These are phyloP conservation scores for Panagrolaimus sp. DNA, from an alignment of 1,140 invertebrate genomes.

Conservation along the genomic window DNA sequence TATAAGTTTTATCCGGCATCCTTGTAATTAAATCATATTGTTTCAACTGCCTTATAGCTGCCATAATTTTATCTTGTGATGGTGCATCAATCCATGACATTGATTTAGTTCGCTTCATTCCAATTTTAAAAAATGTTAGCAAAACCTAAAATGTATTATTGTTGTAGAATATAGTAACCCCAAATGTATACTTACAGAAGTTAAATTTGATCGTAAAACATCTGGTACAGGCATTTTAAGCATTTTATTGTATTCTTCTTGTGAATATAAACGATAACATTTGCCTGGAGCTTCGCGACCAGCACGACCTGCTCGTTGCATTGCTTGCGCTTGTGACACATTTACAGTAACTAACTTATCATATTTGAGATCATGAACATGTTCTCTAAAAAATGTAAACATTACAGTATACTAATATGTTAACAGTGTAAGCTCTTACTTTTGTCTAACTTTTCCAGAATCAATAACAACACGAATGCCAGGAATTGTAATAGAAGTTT, in stretches of 20 bases:
- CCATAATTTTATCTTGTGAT: conserved; percentile 26
- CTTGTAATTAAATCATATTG: conserved; percentile 18
- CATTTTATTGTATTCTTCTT: conserved; percentile 39
- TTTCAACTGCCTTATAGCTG: conserved; percentile 41
- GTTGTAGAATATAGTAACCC: too few species aligned
- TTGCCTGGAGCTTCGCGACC: conserved; percentile 61
- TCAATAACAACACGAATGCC: conserved; percentile 91
- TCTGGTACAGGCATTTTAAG: conserved; percentile 37
- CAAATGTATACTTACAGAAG: conserved; percentile 32
- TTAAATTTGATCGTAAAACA: conserved; percentile 44
- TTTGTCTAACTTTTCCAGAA: conserved; percentile 81
- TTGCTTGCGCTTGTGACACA: conserved; percentile 56
- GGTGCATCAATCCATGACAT: conserved; percentile 63
- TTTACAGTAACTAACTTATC: conserved; percentile 46
- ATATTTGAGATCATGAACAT: conserved; percentile 34
- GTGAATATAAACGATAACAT: conserved; percentile 62
- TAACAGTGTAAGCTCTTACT: conserved; percentile 48
- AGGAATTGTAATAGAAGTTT: conserved; percentile 89
- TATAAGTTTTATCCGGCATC: conserved; percentile 15
- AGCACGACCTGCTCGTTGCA: conserved; percentile 61
- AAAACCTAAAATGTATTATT: conserved; percentile 56
- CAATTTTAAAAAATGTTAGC: conserved; percentile 61
- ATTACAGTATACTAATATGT: conserved; percentile 14
- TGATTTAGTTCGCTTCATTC: conserved; percentile 59
- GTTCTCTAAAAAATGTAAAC: conserved; percentile 32